phyloP scores from a whole-genome alignment of 1,140 invertebrate species.

The Hermetia illucens region DNA sequence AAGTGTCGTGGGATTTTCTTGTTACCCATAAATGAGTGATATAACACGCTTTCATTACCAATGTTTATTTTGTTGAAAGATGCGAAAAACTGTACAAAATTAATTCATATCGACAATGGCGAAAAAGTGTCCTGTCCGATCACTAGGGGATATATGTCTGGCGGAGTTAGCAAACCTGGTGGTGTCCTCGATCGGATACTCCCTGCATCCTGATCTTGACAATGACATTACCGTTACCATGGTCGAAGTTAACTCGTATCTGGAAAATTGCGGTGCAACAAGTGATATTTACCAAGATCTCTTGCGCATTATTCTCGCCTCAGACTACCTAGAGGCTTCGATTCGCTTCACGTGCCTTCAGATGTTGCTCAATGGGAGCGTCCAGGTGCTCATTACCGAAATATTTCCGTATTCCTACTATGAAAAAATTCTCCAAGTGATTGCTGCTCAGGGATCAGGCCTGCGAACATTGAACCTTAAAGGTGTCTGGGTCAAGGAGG shows the following conservation, averaged over 20 bases:
- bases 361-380: slow-evolving; percentile 43
- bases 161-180: slow-evolving; percentile 23
- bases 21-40: no score
- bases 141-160: slow-evolving; percentile 22
- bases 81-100: no score
- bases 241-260: slow-evolving; percentile 40
- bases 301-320: slow-evolving; percentile 41
- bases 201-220: slow-evolving; percentile 32
- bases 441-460: slow-evolving; percentile 40
- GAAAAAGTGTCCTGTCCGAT: slow-evolving; percentile 23
- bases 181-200: slow-evolving; percentile 26
- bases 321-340: slow-evolving; percentile 45
- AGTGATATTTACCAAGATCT: slow-evolving; percentile 48
- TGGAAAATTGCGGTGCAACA: slow-evolving; percentile 37
- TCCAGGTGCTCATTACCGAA: slow-evolving; percentile 43
- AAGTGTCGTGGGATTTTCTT: no score
- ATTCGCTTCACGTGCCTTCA: slow-evolving; percentile 44
- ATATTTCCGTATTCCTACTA: slow-evolving; percentile 50
- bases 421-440: slow-evolving; percentile 44
- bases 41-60: no score
- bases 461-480: slow-evolving; percentile 46
- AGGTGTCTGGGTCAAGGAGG: slow-evolving; percentile 52
- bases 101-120: no score
- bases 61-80: no score
- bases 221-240: slow-evolving; percentile 38